Evolutionary conservation across 1,140 invertebrate species (phyloP).

Genomic region (Sycophaga agraensis): DNA sequence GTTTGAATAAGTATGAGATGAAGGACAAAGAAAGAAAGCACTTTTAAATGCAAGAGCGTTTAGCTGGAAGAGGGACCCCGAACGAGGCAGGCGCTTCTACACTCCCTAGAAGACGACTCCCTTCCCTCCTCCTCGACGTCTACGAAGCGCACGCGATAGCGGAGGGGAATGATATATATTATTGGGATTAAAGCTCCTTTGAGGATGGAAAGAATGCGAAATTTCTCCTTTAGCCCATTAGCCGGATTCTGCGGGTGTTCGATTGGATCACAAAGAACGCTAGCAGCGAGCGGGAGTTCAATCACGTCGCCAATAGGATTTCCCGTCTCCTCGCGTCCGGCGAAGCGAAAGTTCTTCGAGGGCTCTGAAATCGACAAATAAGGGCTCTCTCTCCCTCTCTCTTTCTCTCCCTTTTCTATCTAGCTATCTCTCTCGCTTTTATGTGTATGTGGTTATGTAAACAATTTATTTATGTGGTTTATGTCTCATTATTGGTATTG

Average conservation of each 20-base stretch:
- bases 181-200: slow-evolving; percentile 25
- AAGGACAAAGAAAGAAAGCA: neutral
- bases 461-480: no score
- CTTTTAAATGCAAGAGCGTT: neutral
- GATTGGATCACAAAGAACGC: slow-evolving; percentile 24
- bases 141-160: neutral
- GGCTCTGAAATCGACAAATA: slow-evolving; percentile 28
- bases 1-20: neutral
- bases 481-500: no score
- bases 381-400: slow-evolving; percentile 6
- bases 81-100: neutral
- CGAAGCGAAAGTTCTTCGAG: slow-evolving; percentile 17
- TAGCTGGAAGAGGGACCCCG: neutral
- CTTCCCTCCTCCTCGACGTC: no score
- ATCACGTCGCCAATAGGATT: slow-evolving; percentile 27
- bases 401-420: neutral
- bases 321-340: slow-evolving; percentile 6
- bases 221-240: slow-evolving; percentile 29
- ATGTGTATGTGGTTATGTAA: no score
- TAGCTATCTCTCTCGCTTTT: no score
- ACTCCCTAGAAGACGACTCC: neutral
- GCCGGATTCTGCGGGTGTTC: slow-evolving; percentile 29
- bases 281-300: slow-evolving; percentile 13
- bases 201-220: slow-evolving; percentile 25
- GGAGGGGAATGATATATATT: slow-evolving; percentile 10